phyloP scores from a whole-genome alignment of 2,888 invertebrate species.

The Agapostemon virescens region DNA sequence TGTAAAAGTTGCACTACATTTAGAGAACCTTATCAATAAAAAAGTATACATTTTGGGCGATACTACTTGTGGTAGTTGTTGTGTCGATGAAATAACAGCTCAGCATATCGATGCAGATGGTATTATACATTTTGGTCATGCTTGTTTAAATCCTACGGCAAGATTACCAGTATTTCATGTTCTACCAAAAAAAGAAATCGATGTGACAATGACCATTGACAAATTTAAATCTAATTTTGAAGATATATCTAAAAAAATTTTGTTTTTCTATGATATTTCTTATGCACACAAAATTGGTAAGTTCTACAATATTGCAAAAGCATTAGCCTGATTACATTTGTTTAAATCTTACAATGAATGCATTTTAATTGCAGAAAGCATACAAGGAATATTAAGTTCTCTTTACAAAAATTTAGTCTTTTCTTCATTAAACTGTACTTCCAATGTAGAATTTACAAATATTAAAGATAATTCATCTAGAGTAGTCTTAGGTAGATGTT shows the following conservation, averaged over 20 bases:
- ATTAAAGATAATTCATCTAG: slow-evolving; percentile 45
- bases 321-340: slow-evolving; percentile 7
- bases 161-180: slow-evolving; percentile 89
- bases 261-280: slow-evolving; percentile 86
- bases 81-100: slow-evolving; percentile 94
- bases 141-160: slow-evolving; percentile 88
- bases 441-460: slow-evolving; percentile 68
- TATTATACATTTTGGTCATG: slow-evolving; percentile 94
- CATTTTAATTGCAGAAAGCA: slow-evolving; percentile 62
- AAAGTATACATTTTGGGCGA: slow-evolving; percentile 92
- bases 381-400: slow-evolving; percentile 63
- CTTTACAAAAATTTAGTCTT: slow-evolving; percentile 65
- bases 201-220: slow-evolving; percentile 80
- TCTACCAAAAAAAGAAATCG: slow-evolving; percentile 84
- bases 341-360: slow-evolving; percentile 12
- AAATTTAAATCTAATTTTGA: slow-evolving; percentile 75
- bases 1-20: slow-evolving; percentile 83
- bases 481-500: slow-evolving; percentile 72
- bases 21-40: slow-evolving; percentile 82
- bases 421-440: slow-evolving; percentile 70
- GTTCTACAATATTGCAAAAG: slow-evolving; percentile 4
- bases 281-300: slow-evolving; percentile 85
- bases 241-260: slow-evolving; percentile 79
- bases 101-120: slow-evolving; percentile 93
- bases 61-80: slow-evolving; percentile 96